Evolutionary conservation across 2,113 vertebrate species (phyloP), one percentile per base, ranked within the genome.

Genomic region (Xiphias gladius): DNA sequence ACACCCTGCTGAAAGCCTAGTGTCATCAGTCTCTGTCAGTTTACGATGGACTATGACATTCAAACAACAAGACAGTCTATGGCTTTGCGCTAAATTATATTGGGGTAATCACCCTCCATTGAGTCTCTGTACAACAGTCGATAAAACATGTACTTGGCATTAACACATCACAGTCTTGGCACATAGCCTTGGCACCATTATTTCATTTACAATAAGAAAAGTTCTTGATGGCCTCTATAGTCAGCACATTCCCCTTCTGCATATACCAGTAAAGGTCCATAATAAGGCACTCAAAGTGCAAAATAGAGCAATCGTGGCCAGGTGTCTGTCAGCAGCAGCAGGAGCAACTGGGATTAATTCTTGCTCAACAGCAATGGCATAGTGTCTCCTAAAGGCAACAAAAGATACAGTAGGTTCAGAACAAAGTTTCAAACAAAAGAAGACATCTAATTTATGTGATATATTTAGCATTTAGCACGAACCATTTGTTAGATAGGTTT

Each of bases 241-340:
- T 69, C 73, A 61, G 28, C 17, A 62, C 69, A 78, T 76, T 52
- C 30, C 20, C 26, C 52, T 72, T 32, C 55, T 76, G 65, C 19
- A 75, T 74, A 61, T 54, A 54, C 55, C 54, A 76, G 54, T 50
- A 61, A 88, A 86, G 22, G 59, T 86, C 84, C 85, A 80, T 72
- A 76, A 80, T 68, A 86, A 91, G 88, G 85, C 90, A 85, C 83
- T 89, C 11, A 32, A 26, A 55, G 80, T 80, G 73, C 50, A 88
- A 54, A 82, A 73, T 59, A 74, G 71, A 80, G 79, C 83, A 63
- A 61, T 73, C 26, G 2, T 20, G 57, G 68, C 22, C 16, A 66
- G 14, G 66, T 72, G 28, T 83, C 54, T 77, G 50, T 74, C 35
- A 63, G 63, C 73, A 79, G 71, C 72, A 79, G 58, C 52, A 50